Conservation (phyloP, 2,888 invertebrate species). For the Scelioninae gen. 2 region DNA sequence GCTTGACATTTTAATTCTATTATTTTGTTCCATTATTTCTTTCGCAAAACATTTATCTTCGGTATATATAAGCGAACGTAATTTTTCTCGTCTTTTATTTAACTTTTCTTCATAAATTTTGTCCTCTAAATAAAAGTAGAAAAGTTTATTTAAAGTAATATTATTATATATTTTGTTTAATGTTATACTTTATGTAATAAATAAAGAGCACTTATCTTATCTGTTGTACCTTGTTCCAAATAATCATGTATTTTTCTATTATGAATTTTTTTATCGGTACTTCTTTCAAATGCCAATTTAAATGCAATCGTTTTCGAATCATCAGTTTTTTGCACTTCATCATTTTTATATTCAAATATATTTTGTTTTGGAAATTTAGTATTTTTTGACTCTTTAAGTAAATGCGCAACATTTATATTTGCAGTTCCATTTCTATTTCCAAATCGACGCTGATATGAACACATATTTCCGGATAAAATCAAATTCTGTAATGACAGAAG, state of each 20-base stretch:
- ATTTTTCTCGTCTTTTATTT: constrained; percentile 75
- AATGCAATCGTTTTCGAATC: constrained; percentile 20
- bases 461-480: constrained; percentile 16
- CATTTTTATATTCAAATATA: not conserved
- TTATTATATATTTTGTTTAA: not conserved
- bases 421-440: constrained; percentile 63
- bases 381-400: constrained; percentile 60
- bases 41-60: constrained; percentile 76
- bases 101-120: constrained; percentile 76
- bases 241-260: constrained; percentile 19
- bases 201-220: not conserved
- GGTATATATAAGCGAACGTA: constrained; percentile 72
- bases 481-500: too few relatives aligned
- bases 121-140: constrained; percentile 13
- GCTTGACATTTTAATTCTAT: constrained; percentile 76
- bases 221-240: constrained; percentile 29
- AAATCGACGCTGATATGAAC: constrained; percentile 44
- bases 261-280: constrained; percentile 40
- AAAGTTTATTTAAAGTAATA: constrained; percentile 2
- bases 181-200: too few relatives aligned
- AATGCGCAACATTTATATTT: constrained; percentile 65
- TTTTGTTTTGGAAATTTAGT: constrained; percentile 1
- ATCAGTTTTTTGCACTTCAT: not conserved
- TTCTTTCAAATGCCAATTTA: constrained; percentile 37
- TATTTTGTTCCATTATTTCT: constrained; percentile 78